A percentile compares a stretch with the other conserved stretches of the same genome.
Conservation (phyloP, 2,797 vertebrate genomes). For the Clarias fuscus region DNA sequence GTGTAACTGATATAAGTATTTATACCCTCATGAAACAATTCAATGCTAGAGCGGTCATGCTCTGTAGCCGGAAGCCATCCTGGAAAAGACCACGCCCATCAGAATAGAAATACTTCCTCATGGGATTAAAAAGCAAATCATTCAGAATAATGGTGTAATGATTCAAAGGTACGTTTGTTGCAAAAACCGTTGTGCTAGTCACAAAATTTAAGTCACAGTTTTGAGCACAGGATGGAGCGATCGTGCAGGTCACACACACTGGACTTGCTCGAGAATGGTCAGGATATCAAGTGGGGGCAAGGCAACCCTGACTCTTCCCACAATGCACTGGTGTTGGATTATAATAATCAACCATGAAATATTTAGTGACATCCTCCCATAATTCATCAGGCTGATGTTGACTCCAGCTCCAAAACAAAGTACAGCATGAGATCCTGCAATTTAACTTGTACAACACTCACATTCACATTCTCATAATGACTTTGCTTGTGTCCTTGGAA, state of each 20-base stretch:
- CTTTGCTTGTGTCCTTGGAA: background rate
- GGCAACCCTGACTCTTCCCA: background rate
- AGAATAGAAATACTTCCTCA: background rate
- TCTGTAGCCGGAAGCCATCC: background rate
- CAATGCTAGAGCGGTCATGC: background rate
- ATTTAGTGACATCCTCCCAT: background rate
- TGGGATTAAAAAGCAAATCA: background rate
- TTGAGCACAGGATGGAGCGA: too few species aligned
- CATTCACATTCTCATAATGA: constrained; percentile 2
- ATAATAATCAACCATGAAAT: background rate
- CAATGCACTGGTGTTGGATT: background rate
- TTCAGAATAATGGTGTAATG: background rate
- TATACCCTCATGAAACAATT: background rate
- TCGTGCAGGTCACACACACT: too few species aligned
- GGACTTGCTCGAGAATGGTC: too few species aligned
- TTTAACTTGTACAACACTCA: background rate
- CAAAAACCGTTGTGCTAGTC: too few species aligned
- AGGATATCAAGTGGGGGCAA: background rate
- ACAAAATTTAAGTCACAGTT: too few species aligned
- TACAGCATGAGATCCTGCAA: background rate
- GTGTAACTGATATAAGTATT: background rate
- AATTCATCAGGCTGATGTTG: background rate
- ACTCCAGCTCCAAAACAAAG: background rate
- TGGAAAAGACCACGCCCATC: background rate
- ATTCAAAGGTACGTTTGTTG: background rate